phyloP scores from a whole-genome alignment of 2,113 vertebrate genomes.

The Tichodroma muraria region DNA sequence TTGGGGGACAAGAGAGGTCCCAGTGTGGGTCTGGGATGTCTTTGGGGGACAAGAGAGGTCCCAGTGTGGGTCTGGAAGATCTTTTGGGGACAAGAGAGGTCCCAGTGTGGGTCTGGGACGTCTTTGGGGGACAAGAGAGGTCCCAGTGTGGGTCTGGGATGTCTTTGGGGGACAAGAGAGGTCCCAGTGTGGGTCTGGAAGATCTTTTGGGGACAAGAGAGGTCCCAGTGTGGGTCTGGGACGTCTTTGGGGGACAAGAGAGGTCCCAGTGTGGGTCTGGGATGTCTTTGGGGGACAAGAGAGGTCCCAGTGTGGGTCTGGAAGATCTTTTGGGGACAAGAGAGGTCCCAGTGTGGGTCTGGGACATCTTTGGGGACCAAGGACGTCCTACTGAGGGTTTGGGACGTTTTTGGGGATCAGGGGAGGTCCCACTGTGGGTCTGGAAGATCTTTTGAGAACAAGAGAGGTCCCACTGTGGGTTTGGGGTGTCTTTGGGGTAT shows the following conservation, averaged over 20 bases:
- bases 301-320: fast-evolving
- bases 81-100: too few species aligned
- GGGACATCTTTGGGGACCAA: too few species aligned
- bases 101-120: too few species aligned
- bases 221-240: not conserved
- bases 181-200: fast-evolving
- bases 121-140: too few species aligned
- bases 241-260: too few species aligned
- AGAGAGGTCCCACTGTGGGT: too few species aligned
- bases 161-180: fast-evolving
- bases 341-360: fast-evolving
- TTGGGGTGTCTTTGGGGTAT: not conserved
- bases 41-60: fast-evolving
- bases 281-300: not conserved
- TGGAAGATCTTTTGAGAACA: too few species aligned
- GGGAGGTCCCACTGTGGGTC: fast-evolving
- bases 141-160: fast-evolving
- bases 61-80: not conserved
- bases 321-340: not conserved
- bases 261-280: too few species aligned
- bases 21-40: too few species aligned
- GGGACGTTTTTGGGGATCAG: too few species aligned
- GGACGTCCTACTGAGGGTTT: too few species aligned
- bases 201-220: too few species aligned
- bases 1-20: fast-evolving